These are phyloP conservation scores for Neria commutata DNA, from an alignment of 2,888 invertebrate species.

Conservation along the genomic window DNA sequence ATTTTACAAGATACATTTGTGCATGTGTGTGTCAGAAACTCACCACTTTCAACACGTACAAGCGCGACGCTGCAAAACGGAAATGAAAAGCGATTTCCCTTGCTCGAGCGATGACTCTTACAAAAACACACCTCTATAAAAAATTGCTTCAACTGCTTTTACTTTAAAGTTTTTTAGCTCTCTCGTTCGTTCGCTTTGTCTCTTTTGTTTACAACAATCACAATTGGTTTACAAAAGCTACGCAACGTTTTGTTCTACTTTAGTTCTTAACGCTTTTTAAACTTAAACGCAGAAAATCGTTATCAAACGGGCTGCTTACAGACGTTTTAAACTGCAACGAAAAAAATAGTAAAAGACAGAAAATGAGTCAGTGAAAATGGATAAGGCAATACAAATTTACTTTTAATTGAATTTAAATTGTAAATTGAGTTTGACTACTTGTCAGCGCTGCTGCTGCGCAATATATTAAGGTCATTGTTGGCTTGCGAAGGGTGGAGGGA, in stretches of 20 bases:
- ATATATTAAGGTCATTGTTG: background rate
- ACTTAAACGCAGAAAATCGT: background rate
- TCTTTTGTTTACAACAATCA: constrained; percentile 27
- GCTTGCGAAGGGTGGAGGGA: background rate
- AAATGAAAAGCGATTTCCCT: constrained; percentile 17
- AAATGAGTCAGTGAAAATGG: constrained; percentile 12
- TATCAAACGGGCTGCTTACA: background rate
- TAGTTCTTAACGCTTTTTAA: constrained; percentile 4
- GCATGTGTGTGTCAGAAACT: background rate
- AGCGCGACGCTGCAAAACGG: constrained; percentile 1
- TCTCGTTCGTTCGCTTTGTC: background rate
- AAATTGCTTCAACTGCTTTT: too few relatives aligned
- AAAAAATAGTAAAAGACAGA: background rate
- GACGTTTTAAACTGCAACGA: constrained; percentile 16
- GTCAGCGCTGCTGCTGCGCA: constrained; percentile 1
- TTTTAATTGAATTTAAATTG: constrained; percentile 49
- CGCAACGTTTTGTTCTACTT: too few relatives aligned
- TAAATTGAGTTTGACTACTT: constrained; percentile 9
- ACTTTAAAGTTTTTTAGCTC: too few relatives aligned
- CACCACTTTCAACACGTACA: constrained; percentile 21
- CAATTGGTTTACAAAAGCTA: constrained; percentile 27
- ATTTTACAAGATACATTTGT: constrained; percentile 10
- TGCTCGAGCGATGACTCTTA: constrained; percentile 6
- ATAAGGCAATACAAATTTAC: constrained; percentile 45
- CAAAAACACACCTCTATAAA: too few relatives aligned